Evolutionary conservation across 2,888 invertebrate genomes (phyloP).

Genomic region (Apamea sordens): DNA sequence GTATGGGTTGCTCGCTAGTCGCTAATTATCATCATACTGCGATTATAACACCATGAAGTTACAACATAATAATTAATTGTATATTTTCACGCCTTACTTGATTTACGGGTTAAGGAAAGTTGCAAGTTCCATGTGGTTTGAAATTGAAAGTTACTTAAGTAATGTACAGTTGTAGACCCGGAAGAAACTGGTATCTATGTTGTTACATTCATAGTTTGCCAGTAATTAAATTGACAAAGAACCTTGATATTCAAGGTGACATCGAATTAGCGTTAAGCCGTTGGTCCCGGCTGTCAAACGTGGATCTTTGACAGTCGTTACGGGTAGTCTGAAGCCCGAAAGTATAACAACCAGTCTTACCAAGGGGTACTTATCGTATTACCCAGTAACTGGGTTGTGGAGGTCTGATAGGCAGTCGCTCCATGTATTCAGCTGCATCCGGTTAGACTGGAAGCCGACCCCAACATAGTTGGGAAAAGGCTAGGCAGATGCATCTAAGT

Average conservation of each 20-base stretch:
- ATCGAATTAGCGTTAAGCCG: neutral
- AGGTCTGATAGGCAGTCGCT: too few species aligned
- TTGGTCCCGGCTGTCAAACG: too few species aligned
- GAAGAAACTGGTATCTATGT: neutral
- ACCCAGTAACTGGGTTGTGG: too few species aligned
- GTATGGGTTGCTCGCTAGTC: too few species aligned
- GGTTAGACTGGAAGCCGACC: too few species aligned
- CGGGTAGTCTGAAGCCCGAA: too few species aligned
- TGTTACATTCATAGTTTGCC: neutral
- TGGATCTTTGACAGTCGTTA: too few species aligned
- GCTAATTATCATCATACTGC: constrained; percentile 24
- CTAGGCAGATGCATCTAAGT: too few species aligned
- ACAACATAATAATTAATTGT: constrained; percentile 2
- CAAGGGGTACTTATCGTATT: too few species aligned
- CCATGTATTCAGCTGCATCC: too few species aligned
- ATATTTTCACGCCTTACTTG: constrained; percentile 47
- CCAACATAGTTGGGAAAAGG: too few species aligned
- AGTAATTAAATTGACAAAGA: neutral
- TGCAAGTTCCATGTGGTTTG: constrained; percentile 3
- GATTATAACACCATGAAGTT: constrained; percentile 36
- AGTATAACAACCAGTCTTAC: too few species aligned
- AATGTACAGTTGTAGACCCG: neutral
- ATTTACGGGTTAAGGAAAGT: constrained; percentile 32
- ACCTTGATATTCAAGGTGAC: neutral
- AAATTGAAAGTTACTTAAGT: neutral